Evolutionary conservation across 2,888 invertebrate species (phyloP).

Genomic region (Drosophila bunnanda): DNA sequence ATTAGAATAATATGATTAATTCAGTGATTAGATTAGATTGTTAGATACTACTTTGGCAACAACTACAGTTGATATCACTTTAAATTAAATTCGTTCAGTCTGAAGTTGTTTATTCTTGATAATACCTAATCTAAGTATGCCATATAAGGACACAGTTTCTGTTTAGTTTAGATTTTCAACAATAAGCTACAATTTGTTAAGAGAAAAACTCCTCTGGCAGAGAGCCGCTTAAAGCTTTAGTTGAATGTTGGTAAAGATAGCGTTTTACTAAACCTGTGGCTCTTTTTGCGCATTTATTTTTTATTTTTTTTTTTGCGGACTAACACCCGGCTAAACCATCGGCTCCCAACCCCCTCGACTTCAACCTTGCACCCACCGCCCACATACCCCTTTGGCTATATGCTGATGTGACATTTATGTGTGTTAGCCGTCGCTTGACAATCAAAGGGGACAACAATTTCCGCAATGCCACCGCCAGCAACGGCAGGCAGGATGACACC

Average conservation of each 20-base stretch:
- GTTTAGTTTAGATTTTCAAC: not conserved
- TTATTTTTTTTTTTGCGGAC: conserved; percentile 31
- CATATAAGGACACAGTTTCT: not conserved
- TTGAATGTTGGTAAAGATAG: conserved; percentile 11
- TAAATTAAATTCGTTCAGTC: too few species aligned
- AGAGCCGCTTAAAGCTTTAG: conserved; percentile 23
- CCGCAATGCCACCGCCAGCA: conserved; percentile 63
- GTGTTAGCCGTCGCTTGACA: conserved; percentile 76
- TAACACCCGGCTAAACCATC: conserved; percentile 34
- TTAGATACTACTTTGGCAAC: too few species aligned
- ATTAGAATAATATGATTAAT: too few species aligned
- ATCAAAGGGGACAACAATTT: conserved; percentile 76
- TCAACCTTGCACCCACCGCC: conserved; percentile 25
- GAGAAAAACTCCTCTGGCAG: not conserved
- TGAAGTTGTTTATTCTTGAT: too few species aligned
- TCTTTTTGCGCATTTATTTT: conserved; percentile 33
- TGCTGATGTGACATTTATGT: conserved; percentile 69
- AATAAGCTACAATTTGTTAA: not conserved
- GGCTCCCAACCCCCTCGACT: not conserved
- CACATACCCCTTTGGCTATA: conserved; percentile 15
- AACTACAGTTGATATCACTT: too few species aligned
- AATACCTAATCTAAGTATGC: too few species aligned
- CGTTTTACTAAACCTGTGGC: conserved; percentile 41
- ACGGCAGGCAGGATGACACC: conserved; percentile 45
- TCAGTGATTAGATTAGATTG: too few species aligned